phyloP scores from a whole-genome alignment of 2,888 invertebrate genomes.

The Philereme transversata region DNA sequence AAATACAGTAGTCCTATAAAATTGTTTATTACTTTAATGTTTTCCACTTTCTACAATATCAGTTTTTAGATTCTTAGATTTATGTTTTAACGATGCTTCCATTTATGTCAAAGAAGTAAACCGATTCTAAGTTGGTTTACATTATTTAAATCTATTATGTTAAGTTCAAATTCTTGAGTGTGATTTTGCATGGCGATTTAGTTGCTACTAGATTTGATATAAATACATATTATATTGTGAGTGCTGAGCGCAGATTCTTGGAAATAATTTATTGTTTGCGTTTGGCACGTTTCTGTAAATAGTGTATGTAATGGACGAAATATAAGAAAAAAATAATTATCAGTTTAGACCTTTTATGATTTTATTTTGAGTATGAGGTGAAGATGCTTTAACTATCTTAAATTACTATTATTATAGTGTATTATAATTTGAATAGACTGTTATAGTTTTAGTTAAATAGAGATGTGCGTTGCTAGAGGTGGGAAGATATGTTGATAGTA shows the following conservation, averaged over 20 bases:
- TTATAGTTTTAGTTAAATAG: constrained; percentile 80
- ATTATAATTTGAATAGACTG: constrained; percentile 84
- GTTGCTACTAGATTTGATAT: constrained; percentile 69
- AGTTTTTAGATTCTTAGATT: constrained; percentile 69
- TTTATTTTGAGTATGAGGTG: constrained; percentile 82
- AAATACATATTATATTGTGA: constrained; percentile 55
- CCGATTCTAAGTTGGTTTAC: constrained; percentile 79
- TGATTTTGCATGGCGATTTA: constrained; percentile 81
- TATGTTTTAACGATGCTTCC: constrained; percentile 78
- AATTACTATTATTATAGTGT: constrained; percentile 79
- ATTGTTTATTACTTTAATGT: constrained; percentile 34
- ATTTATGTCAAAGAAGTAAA: constrained; percentile 82
- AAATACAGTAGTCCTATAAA: constrained; percentile 45
- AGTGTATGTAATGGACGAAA: constrained; percentile 68
- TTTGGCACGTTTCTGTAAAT: constrained; percentile 72
- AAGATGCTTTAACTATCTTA: constrained; percentile 84
- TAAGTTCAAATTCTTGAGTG: constrained; percentile 75
- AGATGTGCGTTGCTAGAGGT: constrained; percentile 61
- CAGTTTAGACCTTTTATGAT: constrained; percentile 75
- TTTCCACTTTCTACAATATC: constrained; percentile 36
- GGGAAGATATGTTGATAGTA: constrained; percentile 56
- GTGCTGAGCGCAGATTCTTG: constrained; percentile 67
- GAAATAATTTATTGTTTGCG: constrained; percentile 76
- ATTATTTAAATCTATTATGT: constrained; percentile 71
- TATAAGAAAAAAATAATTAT: constrained; percentile 68